Evolutionary conservation across 2,113 vertebrate species (phyloP).

Genomic region (Psittacula cyanocephala): DNA sequence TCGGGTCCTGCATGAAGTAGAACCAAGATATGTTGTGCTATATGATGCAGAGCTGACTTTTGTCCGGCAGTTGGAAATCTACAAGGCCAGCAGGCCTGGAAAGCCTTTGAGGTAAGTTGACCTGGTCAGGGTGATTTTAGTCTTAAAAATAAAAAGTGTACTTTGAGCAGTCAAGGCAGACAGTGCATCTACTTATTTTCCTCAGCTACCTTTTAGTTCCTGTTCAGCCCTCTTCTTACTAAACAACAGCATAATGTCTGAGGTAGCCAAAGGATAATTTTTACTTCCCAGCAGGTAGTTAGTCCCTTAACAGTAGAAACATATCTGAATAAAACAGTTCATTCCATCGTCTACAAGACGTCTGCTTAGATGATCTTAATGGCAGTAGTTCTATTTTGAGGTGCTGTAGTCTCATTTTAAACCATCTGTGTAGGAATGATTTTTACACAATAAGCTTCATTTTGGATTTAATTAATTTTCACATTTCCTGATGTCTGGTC

Average conservation of each 20-base stretch:
- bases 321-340: not conserved
- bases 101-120: slow-evolving; percentile 83
- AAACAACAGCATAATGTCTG: not conserved
- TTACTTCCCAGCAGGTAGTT: not conserved
- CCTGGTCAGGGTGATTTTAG: not conserved
- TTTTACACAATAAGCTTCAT: not conserved
- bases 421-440: accelerated
- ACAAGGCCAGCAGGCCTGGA: slow-evolving; percentile 88
- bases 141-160: not conserved
- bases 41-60: slow-evolving; percentile 93
- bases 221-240: not conserved
- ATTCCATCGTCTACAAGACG: not conserved
- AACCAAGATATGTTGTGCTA: slow-evolving; percentile 89
- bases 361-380: not conserved
- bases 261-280: not conserved
- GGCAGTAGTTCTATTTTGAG: not conserved
- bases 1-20: slow-evolving; percentile 88
- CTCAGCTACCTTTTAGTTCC: not conserved
- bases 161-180: not conserved
- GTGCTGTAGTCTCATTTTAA: not conserved
- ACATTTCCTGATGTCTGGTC: not conserved
- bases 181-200: not conserved
- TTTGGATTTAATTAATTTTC: not conserved
- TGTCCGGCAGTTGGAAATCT: slow-evolving; percentile 93
- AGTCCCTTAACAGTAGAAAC: not conserved